Base-by-base conservation (phyloP, 2,797 vertebrate species). In the Alosa sapidissima region DNA sequence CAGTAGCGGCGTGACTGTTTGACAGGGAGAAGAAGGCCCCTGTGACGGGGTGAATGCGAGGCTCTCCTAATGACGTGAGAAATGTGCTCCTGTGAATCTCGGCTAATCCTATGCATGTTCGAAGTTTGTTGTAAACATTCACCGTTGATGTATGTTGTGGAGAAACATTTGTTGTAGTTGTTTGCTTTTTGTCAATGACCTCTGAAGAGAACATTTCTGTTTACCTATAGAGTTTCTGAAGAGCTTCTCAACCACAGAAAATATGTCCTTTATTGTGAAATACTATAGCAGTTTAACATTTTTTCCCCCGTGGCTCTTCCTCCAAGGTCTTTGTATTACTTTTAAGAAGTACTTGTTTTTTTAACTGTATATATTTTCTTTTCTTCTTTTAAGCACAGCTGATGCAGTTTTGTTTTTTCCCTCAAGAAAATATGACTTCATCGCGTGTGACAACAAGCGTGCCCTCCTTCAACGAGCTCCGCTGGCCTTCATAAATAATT, bases 401-500 rank as follows among this genome's bases (percentile, higher is more conserved):
- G 72, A 5, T 78, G 72, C 72, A 78, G 21, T 45, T 78, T 78
- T 13, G 6, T 78, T 21, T 28, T 47, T 78, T 72, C 41, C 41
- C 47, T 78, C 14, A 47, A 85, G 87, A 94, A 89, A 95, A 94
- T 95, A 94, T 81, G 81, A 81, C 82, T 81, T 86, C 83, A 81
- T 95, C 93, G 95, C 90, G 91, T 88, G 90, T 90, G 54, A 95
- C 93, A 95, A 94, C 91, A 93, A 78, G 48, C 90, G 83, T 85
- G 78, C 90, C 89, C 87, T 88, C 89, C 91, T 94, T 87, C 93
- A 94, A 94, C 94, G 92, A 94, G 92, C 91, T 90, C 93, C 89
- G 85, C 91, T 89, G 92, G 84, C 93, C 93, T 94, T 95, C 97
- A 97, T 97, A 96, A 97, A 97, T 97, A 96, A 97, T 98, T 97